Base-by-base conservation (phyloP, 2,797 vertebrate genomes). In the Rachycentron canadum region DNA sequence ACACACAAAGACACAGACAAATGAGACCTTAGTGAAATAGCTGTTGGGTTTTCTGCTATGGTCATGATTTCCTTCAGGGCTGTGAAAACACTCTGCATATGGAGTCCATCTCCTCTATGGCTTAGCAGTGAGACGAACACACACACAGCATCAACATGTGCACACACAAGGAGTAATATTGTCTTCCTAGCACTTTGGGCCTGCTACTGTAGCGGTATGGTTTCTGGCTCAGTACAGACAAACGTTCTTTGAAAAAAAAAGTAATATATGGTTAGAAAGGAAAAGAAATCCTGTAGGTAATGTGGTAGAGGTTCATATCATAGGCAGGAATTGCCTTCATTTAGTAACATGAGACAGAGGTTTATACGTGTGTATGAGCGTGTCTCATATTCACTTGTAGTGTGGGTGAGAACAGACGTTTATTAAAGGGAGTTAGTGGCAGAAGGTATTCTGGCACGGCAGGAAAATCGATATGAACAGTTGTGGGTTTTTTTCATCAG, bases 81-180 rank as follows among this genome's bases (percentile, higher is more conserved):
- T 95, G 91, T 91, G 87, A 94, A 93, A 94, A 94, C 93, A 94
- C 83, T 69, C 87, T 90, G 89, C 94, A 95, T 93, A 94, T 95
- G 94, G 94, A 92, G 86, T 92, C 88, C 91, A 95, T 95, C 93
- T 94, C 89, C 91, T 92, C 90, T 81, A 87, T 49, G 82, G 91
- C 91, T 94, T 89, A 90, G 76, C 60, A 49, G 68, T 75, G 81
- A 86, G 78, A 82, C 73, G 53, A 69, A 86, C 82, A 81, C 89
- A 61, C 78, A 73, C 64, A 40, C 77, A 73, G 69, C 62, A 77
- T 84, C 76, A 84, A 79, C 82, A 85, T 73, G 53, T 78, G 74
- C 73, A 77, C 77, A 62, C 82, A 78, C 68, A 75, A 76, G 77
- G 71, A 88, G 84, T 70, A 78, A 82, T 78, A 81, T 81, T 87